Percentiles rank a stretch among this genome's conserved stretches.
These are phyloP conservation scores for Coryphaenoides rupestris DNA, from an alignment of 2,113 vertebrate genomes.

Conservation along the genomic window DNA sequence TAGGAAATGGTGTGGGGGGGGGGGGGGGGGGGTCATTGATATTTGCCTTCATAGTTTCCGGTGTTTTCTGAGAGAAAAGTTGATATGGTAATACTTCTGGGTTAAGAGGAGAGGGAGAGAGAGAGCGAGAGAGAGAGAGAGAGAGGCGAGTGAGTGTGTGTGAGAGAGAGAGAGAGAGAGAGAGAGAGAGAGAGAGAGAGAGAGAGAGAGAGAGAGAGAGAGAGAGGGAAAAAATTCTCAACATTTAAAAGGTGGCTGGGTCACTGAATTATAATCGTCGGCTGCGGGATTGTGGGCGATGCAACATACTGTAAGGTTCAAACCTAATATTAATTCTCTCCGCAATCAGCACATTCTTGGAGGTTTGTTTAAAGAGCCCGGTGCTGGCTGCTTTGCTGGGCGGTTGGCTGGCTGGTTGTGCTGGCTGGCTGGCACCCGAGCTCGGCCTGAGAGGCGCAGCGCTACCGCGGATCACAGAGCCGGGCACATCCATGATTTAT, in stretches of 20 bases:
- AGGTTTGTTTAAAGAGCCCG: conserved; percentile 71
- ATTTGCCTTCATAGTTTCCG: not conserved
- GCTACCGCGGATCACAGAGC: conserved; percentile 67
- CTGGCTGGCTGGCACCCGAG: conserved; percentile 59
- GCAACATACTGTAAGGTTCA: conserved; percentile 71
- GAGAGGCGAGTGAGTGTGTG: not conserved
- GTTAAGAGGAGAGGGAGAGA: not conserved
- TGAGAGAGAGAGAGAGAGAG: not conserved
- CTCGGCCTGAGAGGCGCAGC: conserved; percentile 63
- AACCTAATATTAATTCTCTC: conserved; percentile 72
- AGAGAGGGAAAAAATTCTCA: not conserved
- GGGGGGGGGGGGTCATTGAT: no score
- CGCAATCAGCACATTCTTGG: conserved; percentile 71
- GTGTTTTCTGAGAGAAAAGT: not conserved
- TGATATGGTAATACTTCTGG: not conserved
- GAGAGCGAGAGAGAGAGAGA: not conserved
- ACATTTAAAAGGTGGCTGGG: not conserved
- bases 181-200: not conserved
- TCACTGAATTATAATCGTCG: not conserved
- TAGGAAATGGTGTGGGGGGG: no score
- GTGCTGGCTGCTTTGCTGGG: conserved; percentile 68
- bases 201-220: not conserved
- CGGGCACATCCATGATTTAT: conserved; percentile 74
- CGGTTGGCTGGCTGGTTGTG: conserved; percentile 66
- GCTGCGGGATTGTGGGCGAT: conserved; percentile 25